Conservation (phyloP, 2,888 invertebrate species). For the Nemapogon koenigi region DNA sequence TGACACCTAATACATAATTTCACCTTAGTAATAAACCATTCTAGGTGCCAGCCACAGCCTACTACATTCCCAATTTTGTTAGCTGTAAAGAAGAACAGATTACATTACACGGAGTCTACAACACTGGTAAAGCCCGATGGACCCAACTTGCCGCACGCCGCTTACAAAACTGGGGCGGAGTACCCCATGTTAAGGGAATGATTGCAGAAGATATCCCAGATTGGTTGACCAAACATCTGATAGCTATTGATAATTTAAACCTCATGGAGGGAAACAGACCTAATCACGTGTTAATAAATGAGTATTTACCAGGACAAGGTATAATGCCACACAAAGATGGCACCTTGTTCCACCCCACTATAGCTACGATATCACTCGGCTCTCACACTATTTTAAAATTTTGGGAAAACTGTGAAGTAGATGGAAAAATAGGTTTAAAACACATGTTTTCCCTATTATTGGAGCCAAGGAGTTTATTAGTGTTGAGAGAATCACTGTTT, state of each 20-base stretch:
- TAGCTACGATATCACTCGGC: constrained; percentile 91
- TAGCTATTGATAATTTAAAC: constrained; percentile 71
- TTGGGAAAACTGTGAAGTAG: constrained; percentile 55
- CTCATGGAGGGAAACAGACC: constrained; percentile 77
- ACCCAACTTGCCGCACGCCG: constrained; percentile 88
- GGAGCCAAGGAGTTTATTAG: constrained; percentile 86
- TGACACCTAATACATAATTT: neutral
- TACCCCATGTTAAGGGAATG: constrained; percentile 94
- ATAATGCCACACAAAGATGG: constrained; percentile 98
- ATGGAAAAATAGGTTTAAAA: constrained; percentile 29
- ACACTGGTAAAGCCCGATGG: constrained; percentile 94
- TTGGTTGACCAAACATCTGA: constrained; percentile 80
- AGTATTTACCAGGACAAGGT: constrained; percentile 92
- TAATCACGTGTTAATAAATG: constrained; percentile 95
- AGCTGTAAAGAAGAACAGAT: constrained; percentile 72
- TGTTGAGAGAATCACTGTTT: constrained; percentile 86
- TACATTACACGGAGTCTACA: constrained; percentile 76
- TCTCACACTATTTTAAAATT: constrained; percentile 92
- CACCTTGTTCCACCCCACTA: constrained; percentile 88
- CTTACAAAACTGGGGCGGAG: constrained; percentile 97
- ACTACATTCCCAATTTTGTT: constrained; percentile 90
- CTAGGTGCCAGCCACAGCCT: constrained; percentile 68
- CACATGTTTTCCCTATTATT: constrained; percentile 78
- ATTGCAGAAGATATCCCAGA: constrained; percentile 86
- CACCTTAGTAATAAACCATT: constrained; percentile 11